Conservation (phyloP, 1,140 invertebrate genomes). For the Campoletis sonorensis region DNA sequence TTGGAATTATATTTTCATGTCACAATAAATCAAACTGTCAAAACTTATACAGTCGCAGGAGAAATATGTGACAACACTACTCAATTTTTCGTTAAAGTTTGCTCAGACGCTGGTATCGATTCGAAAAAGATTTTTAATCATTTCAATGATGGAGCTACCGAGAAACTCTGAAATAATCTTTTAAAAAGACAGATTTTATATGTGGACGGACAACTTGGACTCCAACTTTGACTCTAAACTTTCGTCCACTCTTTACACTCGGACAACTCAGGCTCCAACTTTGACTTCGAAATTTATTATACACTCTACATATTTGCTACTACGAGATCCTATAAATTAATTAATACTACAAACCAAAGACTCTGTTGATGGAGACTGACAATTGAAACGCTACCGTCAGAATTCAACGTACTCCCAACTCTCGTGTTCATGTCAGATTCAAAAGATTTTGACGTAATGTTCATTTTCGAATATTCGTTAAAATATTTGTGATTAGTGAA, state of each 20-base stretch:
- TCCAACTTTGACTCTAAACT: too few species aligned
- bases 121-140: too few species aligned
- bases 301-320: neutral
- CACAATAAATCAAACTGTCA: too few species aligned
- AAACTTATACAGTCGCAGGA: too few species aligned
- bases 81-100: too few species aligned
- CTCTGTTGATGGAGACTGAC: neutral
- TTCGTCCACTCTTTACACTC: too few species aligned
- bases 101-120: too few species aligned
- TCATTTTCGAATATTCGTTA: neutral
- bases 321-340: neutral
- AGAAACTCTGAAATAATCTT: neutral
- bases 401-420: neutral
- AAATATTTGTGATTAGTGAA: neutral
- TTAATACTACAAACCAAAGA: neutral
- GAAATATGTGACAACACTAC: too few species aligned
- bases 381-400: neutral
- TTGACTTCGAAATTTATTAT: neutral
- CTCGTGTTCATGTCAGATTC: neutral
- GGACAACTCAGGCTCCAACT: neutral
- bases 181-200: neutral
- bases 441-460: neutral
- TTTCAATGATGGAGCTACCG: too few species aligned
- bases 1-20: too few species aligned
- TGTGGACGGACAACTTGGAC: neutral